Base-by-base conservation (phyloP, 1,140 invertebrate species). In the Drosophila pandora region DNA sequence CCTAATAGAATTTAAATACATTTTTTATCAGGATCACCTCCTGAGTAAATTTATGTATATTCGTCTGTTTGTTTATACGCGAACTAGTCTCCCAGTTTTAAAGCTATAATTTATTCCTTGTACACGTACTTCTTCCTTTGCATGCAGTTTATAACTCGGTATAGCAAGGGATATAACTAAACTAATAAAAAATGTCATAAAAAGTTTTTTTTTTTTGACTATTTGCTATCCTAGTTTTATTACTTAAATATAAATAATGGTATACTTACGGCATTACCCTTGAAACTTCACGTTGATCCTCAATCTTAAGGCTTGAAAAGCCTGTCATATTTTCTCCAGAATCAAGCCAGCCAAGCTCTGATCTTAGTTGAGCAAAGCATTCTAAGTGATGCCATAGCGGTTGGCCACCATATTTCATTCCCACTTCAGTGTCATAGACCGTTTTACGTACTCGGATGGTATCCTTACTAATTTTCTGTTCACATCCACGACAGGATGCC, bases 321-420 rank as follows among this genome's bases (percentile, higher is more conserved):
- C 98, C 97, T 64, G 95, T 95, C 32, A 99, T 81, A 41, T 92
- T 91, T 70, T 95, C 94, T 1, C 95, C 97, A 48, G 92, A 92
- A 30, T 94, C 95, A 90, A 94, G 95, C 92, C 96, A 99, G 37
- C 95, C 93, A 2, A 98, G 88, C 53, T 97, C 95, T 48, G 67
- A 63, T 1, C 90, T 72, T 10, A 91, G 43, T 68, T 85, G 61
- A 6, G 94, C 94, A 93, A 99, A 99, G 92, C 98, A 99, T 65
- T 97, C 95, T 8, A 98, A 92, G 93, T 99, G 98, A 92, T 98
- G 95, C 98, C 98, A 99, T 23, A 95, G 92, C 71, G 96, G 94
- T 74, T 96, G 92, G 0, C 95, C 96, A 12, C 97, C 97, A 93
- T 95, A 98, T 90, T 94, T 95, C 76, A 93, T 94, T 0, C 95